Base-by-base conservation (phyloP, 2,113 vertebrate species). In the Oryzias curvinotus region DNA sequence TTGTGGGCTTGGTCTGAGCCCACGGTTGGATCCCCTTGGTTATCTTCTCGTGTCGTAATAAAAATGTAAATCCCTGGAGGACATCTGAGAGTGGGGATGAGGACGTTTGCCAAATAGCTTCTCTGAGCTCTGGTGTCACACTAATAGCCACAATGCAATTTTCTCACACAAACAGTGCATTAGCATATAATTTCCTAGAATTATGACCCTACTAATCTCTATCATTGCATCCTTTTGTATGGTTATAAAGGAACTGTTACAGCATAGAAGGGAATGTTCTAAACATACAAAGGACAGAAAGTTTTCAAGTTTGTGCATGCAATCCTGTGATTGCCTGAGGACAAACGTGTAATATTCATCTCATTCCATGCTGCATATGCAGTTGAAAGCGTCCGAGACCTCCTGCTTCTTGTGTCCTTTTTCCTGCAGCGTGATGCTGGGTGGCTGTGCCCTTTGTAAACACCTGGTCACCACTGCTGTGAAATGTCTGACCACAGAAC, bases 51-150 rank as follows among this genome's bases (percentile, higher is more conserved):
- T 48, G 60, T 71, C 82, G 83, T 89, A 91, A 93, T 92, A 92
- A 92, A 93, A 91, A 93, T 92, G 91, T 91, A 90, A 92, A 93
- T 92, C 85, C 73, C 74, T 71, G 67, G 73, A 88, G 88, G 85
- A 76, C 87, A 85, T 84, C 81, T 28, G 65, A 78, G 68, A 82
- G n/a, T n/a, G 71, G 66, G 82, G 69, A 75, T 77, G 80, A 83
- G 84, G 86, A 85, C 88, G 65, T 78, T 81, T 82, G 84, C 86
- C 78, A 83, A 75, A 82, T 45, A 55, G 78, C 86, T 70, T 83
- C 83, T 87, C 66, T 1, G 68, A 71, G 83, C 81, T 83, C 70
- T 43, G 65, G 58, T 80, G 68, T 90, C 86, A 83, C 80, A 42
- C 83, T 91, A 90, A 91, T 90, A 90, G 90, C 81, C 71, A 78